Evolutionary conservation across 2,888 invertebrate species (phyloP), one percentile per base, ranked within the genome.

Genomic region (Boloria selene): DNA sequence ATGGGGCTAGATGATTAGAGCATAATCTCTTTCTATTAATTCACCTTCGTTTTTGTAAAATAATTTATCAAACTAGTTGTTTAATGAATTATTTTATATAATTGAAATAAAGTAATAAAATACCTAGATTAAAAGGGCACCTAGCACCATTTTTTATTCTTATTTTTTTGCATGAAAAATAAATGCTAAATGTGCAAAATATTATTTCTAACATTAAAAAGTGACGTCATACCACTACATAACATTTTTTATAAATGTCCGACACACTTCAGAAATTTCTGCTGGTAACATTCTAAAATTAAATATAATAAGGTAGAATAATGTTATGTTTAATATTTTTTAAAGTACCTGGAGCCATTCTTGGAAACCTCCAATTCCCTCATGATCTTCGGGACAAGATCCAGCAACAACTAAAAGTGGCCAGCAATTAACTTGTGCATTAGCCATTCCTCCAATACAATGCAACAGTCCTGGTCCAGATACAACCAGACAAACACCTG

Each of bases 401-500:
- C 99, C 99, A 17, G 97, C 98, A 71, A 99, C 95, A 4, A 99
- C 97, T 49, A 99, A 79, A 56, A 99, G 86, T 0, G 99, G 99
- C 98, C 98, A 99, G 82, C 97, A 97, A 86, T 99, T 99, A 4
- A 97, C 94, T 86, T 98, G 98, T 2, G 99, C 98, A 92, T 99
- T 99, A 14, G 98, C 98, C 96, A 99, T 96, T 31, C 99, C 99
- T 62, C 97, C 98, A 64, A 97, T 94, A 47, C 97, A 96, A 86
- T 99, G 98, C 3, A 99, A 91, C 7, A 99, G 87, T 13, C 99
- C 99, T 0, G 99, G 99, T 0, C 99, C 99, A 3, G 98, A 98
- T 13, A 99, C 99, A 6, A 96, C 97, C 53, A 99, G 91, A 77
- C 98, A 98, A 42, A 96, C 98, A 67, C 95, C 97, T 3, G 97